Evolutionary conservation across 2,797 vertebrate genomes (phyloP).

Genomic region (Pantherophis vulpinus): DNA sequence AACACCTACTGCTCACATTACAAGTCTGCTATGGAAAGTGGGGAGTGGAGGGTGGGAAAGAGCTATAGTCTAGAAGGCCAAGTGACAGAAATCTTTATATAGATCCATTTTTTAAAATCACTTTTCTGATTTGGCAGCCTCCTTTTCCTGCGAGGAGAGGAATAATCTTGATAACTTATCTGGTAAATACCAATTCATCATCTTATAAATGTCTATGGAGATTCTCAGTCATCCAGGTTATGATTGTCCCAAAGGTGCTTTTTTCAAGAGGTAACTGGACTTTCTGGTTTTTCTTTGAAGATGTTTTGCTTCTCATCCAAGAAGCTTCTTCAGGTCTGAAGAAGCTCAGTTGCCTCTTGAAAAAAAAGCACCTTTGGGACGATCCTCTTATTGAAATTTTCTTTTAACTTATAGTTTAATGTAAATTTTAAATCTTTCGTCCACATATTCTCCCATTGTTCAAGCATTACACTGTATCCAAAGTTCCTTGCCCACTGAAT

Average conservation of each 20-base stretch:
- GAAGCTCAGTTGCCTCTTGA: too few species aligned
- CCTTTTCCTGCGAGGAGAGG: background rate
- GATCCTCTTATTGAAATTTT: background rate
- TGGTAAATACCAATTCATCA: background rate
- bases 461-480: background rate
- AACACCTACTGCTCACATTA: background rate
- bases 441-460: background rate
- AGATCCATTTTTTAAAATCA: constrained; percentile 6
- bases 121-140: constrained; percentile 12
- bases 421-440: background rate
- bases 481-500: background rate
- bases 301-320: too few species aligned
- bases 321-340: too few species aligned
- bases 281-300: too few species aligned
- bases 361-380: too few species aligned
- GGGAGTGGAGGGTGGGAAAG: background rate
- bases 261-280: too few species aligned
- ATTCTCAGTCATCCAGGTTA: too few species aligned
- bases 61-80: background rate
- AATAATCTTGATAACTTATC: background rate
- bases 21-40: background rate
- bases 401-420: background rate
- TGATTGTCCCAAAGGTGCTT: too few species aligned
- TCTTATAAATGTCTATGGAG: background rate
- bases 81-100: constrained; percentile 3